A percentile compares a stretch with the other conserved stretches of the same genome.
These are phyloP conservation scores for Gryllus longicercus DNA, from an alignment of 2,888 invertebrate genomes.

Conservation along the genomic window DNA sequence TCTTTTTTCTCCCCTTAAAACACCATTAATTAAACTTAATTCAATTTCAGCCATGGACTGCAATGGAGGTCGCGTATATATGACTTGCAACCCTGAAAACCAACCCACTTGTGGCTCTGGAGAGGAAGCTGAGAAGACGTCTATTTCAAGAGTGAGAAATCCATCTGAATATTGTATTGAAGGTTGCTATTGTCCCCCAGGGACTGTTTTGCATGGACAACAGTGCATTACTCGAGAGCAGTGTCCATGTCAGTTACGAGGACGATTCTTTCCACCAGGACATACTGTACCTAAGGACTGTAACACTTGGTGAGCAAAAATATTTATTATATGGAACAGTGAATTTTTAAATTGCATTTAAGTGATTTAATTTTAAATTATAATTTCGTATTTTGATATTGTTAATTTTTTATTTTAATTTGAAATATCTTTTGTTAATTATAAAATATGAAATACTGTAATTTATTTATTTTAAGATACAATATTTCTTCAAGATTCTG, in stretches of 20 bases:
- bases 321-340: not conserved
- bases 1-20: no score
- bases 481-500: no score
- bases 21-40: no score
- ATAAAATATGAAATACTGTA: no score
- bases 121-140: conserved; percentile 37
- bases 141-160: conserved; percentile 40
- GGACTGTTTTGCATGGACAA: conserved; percentile 70
- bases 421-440: no score
- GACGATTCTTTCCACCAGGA: conserved; percentile 69
- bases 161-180: conserved; percentile 65
- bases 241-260: conserved; percentile 78
- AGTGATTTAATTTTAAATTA: not conserved
- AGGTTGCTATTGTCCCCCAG: conserved; percentile 84
- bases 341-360: not conserved
- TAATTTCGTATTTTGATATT: no score
- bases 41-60: conserved; percentile 67
- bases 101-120: conserved; percentile 69
- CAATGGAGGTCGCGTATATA: conserved; percentile 69
- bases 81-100: conserved; percentile 66
- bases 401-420: no score
- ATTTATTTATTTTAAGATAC: no score
- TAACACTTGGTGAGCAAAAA: conserved; percentile 68
- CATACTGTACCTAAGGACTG: conserved; percentile 71
- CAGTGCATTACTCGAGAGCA: conserved; percentile 66